Evolutionary conservation across 2,888 invertebrate species (phyloP), one percentile per base, ranked within the genome.

Genomic region (Cremastinae sp.): DNA sequence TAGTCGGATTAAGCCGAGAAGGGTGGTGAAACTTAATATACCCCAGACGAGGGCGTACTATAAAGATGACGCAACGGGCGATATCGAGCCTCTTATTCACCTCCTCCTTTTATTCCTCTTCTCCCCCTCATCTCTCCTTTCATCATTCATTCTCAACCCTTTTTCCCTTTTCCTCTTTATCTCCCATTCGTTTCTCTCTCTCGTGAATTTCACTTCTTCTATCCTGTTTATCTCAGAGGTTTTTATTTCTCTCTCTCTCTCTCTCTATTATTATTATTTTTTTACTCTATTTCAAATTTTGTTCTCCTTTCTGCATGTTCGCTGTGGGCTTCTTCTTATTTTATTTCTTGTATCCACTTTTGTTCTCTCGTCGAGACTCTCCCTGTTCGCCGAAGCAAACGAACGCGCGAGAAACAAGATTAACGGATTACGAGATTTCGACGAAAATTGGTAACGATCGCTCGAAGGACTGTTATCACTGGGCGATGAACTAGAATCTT

Each of bases 351-450:
- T 28, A 10, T 9, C 10, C 47, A 28, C n/a, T 18, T 14, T 14
- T 12, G 9, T n/a, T 18, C 45, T 47, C 49, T 54, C 49, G 8
- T 34, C 49, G 16, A 28, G 20, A 34, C 10, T 62, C 47, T 56
- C 14, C 51, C 34, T 18, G 22, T 34, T 45, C 38, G 14, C 4
- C 36, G 4, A 5, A 22, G 10, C 16, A 16, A n/a, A 28, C 36
- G 59, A 53, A 66, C 54, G 58, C 58, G 49, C 76, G 75, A 76
- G 70, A 70, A 78, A 73, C 64, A 73, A 71, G 78, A 80, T 80
- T 78, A 77, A 78, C 70, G 76, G 76, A 80, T 80, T 80, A 80
- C 78, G 74, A 75, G 79, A 80, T 77, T 61, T 73, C 61, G 62
- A 58, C 78, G 65, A 70, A 78, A 78, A 78, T 80, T 78, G 78